Evolutionary conservation across 2,888 invertebrate species (phyloP).

Genomic region (Drosophila austrosaltans): DNA sequence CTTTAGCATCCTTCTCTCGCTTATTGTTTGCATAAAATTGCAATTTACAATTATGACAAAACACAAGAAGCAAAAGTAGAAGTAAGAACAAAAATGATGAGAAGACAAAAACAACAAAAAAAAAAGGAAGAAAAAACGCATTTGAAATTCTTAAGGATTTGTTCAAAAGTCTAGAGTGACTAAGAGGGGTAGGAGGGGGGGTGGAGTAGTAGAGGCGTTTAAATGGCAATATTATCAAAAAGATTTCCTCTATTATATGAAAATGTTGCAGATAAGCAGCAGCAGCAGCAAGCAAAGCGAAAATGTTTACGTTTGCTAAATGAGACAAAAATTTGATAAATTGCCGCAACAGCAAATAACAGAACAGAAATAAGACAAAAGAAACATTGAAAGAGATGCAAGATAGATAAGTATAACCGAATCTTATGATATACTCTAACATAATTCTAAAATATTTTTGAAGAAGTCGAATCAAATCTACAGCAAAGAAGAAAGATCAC

Average conservation of each 20-base stretch:
- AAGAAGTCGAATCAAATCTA: no score
- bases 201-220: not conserved
- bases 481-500: no score
- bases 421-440: not conserved
- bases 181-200: not conserved
- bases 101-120: constrained; percentile 20
- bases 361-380: not conserved
- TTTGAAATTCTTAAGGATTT: constrained; percentile 41
- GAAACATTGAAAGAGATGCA: not conserved
- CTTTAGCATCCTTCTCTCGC: constrained; percentile 16
- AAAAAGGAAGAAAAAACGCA: constrained; percentile 28
- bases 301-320: constrained; percentile 55
- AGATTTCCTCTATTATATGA: constrained; percentile 18
- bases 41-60: constrained; percentile 81
- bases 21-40: constrained; percentile 81
- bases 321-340: constrained; percentile 77
- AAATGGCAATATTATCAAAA: constrained; percentile 14
- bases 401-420: not conserved
- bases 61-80: constrained; percentile 35
- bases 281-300: constrained; percentile 15
- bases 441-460: no score
- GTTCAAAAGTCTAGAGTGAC: not conserved
- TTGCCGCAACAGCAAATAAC: constrained; percentile 26
- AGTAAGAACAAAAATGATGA: constrained; percentile 35
- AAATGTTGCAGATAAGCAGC: constrained; percentile 40